Percentiles rank a stretch among this genome's conserved stretches.
phyloP scores from a whole-genome alignment of 64 coral and sea anemone species.

The Astreopora myriophthalma region DNA sequence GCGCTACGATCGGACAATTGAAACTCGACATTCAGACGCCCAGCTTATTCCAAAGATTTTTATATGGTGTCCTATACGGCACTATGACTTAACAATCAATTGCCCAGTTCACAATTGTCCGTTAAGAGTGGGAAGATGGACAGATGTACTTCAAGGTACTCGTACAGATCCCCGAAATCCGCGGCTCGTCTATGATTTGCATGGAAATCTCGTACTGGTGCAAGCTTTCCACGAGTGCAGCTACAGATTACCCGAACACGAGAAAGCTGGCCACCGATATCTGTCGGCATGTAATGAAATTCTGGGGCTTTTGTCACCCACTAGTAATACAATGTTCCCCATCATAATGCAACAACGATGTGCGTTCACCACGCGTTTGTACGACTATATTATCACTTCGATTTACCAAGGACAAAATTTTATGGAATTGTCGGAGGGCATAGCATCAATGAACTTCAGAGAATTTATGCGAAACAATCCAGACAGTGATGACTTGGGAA shows the following conservation, averaged over 20 bases:
- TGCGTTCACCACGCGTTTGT: conserved; percentile 32
- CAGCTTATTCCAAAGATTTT: no score
- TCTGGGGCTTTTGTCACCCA: conserved; percentile 11
- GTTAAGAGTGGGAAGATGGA: background rate
- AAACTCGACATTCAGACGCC: background rate
- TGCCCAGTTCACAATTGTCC: background rate
- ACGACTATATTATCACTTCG: conserved; percentile 1
- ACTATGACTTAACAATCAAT: background rate
- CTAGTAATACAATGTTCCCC: background rate
- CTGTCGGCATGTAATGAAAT: conserved; percentile 49
- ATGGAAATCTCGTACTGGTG: conserved; percentile 31
- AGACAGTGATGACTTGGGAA: background rate
- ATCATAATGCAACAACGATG: conserved; percentile 39
- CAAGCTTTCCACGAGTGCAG: conserved; percentile 36
- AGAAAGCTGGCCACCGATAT: conserved; percentile 42
- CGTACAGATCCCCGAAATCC: conserved; percentile 8
- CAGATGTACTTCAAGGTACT: background rate
- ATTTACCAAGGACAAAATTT: conserved; percentile 49
- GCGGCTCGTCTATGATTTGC: conserved; percentile 11
- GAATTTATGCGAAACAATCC: conserved; percentile 39
- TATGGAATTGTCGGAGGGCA: conserved; percentile 41
- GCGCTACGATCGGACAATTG: background rate
- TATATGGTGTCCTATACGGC: background rate
- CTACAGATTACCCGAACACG: background rate
- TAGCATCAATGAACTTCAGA: conserved; percentile 63